A percentile compares a stretch with the other conserved stretches of the same genome.
Conservation (phyloP, 2,888 invertebrate species). For the Podabrus alpinus region DNA sequence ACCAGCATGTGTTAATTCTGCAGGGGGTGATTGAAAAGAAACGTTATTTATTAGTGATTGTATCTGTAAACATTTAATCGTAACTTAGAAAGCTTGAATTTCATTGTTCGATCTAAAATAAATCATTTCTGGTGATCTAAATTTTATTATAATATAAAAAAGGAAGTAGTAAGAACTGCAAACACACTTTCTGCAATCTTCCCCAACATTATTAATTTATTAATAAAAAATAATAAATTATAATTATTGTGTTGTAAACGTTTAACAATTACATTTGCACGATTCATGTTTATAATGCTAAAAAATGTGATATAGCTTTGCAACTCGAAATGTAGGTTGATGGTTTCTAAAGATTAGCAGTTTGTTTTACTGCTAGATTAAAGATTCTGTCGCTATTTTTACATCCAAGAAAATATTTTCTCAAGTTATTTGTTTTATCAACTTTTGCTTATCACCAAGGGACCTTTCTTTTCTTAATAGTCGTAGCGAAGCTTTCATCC, state of each 20-base stretch:
- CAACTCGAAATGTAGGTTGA: conserved; percentile 9
- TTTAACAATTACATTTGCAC: conserved; percentile 12
- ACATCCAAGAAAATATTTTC: background rate
- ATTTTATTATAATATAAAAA: background rate
- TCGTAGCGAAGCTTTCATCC: background rate
- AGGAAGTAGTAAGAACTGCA: background rate
- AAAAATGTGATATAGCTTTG: conserved; percentile 9
- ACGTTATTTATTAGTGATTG: conserved; percentile 14
- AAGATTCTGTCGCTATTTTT: background rate
- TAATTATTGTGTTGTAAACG: conserved; percentile 12
- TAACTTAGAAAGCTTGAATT: conserved; percentile 17
- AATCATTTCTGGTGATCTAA: conserved; percentile 9
- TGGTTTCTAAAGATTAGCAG: conserved; percentile 2
- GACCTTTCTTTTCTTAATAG: background rate
- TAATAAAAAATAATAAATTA: conserved; percentile 9
- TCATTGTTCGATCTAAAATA: conserved; percentile 7
- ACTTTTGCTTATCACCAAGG: no score
- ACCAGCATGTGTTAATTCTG: conserved; percentile 23
- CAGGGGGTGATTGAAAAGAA: conserved; percentile 24
- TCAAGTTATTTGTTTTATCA: background rate
- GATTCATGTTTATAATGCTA: conserved; percentile 10
- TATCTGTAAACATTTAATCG: conserved; percentile 19
- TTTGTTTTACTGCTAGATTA: background rate
- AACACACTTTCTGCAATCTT: background rate
- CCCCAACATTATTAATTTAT: background rate